Conservation (phyloP, 2,797 vertebrate genomes). For the Mallotus villosus region DNA sequence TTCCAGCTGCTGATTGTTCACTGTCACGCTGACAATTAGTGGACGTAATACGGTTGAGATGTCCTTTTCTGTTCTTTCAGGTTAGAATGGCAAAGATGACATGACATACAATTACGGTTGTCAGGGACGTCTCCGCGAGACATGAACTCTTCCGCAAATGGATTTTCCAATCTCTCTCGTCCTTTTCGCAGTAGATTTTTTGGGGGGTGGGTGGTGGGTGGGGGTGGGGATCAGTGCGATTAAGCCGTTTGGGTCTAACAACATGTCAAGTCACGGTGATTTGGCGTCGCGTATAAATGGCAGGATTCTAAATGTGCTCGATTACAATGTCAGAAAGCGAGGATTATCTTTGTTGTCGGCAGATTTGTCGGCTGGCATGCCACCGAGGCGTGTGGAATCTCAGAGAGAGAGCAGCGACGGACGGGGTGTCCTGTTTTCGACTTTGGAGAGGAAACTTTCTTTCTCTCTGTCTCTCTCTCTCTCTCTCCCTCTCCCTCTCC, state of each 20-base stretch:
- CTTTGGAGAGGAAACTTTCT: slow-evolving; percentile 41
- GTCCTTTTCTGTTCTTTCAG: slow-evolving; percentile 44
- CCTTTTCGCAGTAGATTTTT: slow-evolving; percentile 12
- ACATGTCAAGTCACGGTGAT: slow-evolving; percentile 29
- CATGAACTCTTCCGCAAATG: slow-evolving; percentile 20
- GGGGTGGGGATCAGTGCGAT: slow-evolving; percentile 53
- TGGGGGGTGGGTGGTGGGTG: slow-evolving; percentile 20
- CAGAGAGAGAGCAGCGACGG: slow-evolving; percentile 8
- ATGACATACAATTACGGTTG: slow-evolving; percentile 24
- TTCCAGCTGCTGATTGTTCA: not conserved
- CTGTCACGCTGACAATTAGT: slow-evolving; percentile 37
- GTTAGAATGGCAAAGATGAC: slow-evolving; percentile 37
- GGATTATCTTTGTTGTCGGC: slow-evolving; percentile 25
- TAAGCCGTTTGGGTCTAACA: slow-evolving; percentile 36
- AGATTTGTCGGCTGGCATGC: slow-evolving; percentile 1
- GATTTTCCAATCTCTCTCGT: slow-evolving; percentile 39
- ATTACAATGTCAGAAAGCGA: not conserved
- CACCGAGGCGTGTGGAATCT: not conserved
- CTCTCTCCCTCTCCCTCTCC: slow-evolving; percentile 6
- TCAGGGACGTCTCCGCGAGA: slow-evolving; percentile 38
- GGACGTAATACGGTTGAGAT: slow-evolving; percentile 38
- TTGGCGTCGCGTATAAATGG: slow-evolving; percentile 26
- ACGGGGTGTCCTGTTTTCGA: slow-evolving; percentile 25
- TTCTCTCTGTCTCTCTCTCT: not conserved
- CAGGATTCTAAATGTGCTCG: too few species aligned